A percentile compares a stretch with the other conserved stretches of the same genome.
Conservation (phyloP, 2,888 invertebrate genomes). For the Empis livida region DNA sequence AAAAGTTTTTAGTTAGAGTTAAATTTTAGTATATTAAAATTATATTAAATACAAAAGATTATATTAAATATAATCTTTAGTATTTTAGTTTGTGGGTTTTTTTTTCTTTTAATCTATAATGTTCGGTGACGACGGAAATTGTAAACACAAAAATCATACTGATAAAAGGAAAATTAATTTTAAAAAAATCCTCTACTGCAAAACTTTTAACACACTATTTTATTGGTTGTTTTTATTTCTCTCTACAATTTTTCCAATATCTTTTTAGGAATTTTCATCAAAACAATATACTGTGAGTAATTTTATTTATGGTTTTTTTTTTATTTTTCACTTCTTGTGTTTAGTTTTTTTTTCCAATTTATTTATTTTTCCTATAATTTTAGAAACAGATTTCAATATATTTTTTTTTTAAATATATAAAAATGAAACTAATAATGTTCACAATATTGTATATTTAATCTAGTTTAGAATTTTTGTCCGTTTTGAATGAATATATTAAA, state of each 20-base stretch:
- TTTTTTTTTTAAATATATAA: slow-evolving; percentile 6
- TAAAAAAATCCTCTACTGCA: slow-evolving; percentile 8
- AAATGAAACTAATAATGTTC: neutral
- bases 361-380: slow-evolving; percentile 4
- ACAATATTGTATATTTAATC: too few relatives aligned
- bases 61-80: too few relatives aligned
- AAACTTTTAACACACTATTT: slow-evolving; percentile 7
- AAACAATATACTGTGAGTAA: slow-evolving; percentile 37
- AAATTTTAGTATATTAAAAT: too few relatives aligned
- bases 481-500: too few relatives aligned
- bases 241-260: slow-evolving; percentile 21
- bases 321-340: slow-evolving; percentile 7
- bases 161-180: neutral
- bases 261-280: slow-evolving; percentile 34
- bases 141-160: too few relatives aligned
- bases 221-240: slow-evolving; percentile 10
- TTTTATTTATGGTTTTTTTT: slow-evolving; percentile 10
- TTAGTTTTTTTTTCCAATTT: slow-evolving; percentile 5
- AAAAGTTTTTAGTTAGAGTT: too few relatives aligned
- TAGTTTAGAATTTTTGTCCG: too few relatives aligned
- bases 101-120: too few relatives aligned
- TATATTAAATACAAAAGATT: too few relatives aligned
- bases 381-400: slow-evolving; percentile 2
- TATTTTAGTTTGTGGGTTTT: too few relatives aligned
- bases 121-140: too few relatives aligned